phyloP scores from a whole-genome alignment of 2,797 vertebrate genomes.

The Steatocranus sp. region DNA sequence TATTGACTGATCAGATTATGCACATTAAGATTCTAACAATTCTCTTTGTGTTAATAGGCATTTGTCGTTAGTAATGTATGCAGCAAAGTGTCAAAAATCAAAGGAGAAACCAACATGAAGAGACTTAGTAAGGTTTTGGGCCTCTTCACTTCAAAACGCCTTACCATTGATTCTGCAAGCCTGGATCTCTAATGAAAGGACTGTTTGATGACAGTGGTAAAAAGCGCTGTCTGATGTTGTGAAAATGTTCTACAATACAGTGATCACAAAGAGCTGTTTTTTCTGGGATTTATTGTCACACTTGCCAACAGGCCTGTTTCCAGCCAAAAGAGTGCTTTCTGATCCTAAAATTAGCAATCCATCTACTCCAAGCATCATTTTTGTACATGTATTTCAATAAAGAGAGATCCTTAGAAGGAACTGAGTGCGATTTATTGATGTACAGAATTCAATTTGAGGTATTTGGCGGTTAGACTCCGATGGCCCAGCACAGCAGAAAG shows the following conservation, averaged over 20 bases:
- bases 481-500: background rate
- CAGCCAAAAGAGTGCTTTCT: background rate
- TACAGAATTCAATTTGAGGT: background rate
- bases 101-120: background rate
- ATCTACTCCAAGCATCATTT: background rate
- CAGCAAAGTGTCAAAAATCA: background rate
- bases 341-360: background rate
- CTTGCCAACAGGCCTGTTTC: background rate
- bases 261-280: background rate
- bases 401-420: background rate
- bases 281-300: background rate
- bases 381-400: background rate
- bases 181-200: background rate
- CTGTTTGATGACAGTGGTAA: background rate
- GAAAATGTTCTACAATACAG: background rate
- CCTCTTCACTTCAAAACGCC: background rate
- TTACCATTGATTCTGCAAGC: background rate
- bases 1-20: slow-evolving; percentile 9
- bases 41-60: background rate
- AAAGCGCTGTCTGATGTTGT: background rate
- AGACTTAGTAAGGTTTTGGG: background rate
- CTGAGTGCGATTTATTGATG: background rate
- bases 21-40: background rate
- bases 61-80: background rate
- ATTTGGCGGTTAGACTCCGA: background rate